Conservation (phyloP, 2,888 invertebrate genomes). For the Cantharis nigra region DNA sequence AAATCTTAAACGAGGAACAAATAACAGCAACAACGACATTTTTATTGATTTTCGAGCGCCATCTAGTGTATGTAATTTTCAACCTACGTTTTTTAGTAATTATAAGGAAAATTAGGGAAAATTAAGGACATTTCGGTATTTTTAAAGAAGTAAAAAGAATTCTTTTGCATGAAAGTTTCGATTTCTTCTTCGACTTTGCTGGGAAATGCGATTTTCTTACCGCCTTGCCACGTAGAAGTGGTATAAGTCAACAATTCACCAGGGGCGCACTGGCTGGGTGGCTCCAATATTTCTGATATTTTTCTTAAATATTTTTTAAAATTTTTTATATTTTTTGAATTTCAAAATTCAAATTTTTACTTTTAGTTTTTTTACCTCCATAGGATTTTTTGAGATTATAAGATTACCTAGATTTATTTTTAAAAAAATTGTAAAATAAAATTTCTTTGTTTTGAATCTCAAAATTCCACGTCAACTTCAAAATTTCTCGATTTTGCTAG, state of each 20-base stretch:
- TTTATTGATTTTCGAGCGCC: background rate
- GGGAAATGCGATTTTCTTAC: background rate
- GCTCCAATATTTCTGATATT: background rate
- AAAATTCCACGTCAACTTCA: too few species aligned
- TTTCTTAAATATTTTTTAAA: too few species aligned
- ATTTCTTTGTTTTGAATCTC: too few species aligned
- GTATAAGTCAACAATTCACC: background rate
- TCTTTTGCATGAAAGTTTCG: background rate
- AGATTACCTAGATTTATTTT: too few species aligned
- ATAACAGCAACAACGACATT: background rate
- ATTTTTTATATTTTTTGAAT: too few species aligned
- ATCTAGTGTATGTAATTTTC: background rate
- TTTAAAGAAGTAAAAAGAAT: background rate
- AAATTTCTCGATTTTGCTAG: too few species aligned
- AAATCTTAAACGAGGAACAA: background rate
- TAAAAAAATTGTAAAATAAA: too few species aligned
- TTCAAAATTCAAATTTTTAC: too few species aligned
- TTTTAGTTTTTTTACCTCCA: too few species aligned
- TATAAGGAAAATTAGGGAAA: background rate
- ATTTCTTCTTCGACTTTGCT: background rate
- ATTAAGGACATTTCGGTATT: background rate
- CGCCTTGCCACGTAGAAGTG: background rate
- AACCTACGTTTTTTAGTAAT: background rate
- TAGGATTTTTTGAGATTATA: too few species aligned
- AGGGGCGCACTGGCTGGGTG: background rate